Conservation (phyloP, 2,797 vertebrate species). For the Darevskia mixta region DNA sequence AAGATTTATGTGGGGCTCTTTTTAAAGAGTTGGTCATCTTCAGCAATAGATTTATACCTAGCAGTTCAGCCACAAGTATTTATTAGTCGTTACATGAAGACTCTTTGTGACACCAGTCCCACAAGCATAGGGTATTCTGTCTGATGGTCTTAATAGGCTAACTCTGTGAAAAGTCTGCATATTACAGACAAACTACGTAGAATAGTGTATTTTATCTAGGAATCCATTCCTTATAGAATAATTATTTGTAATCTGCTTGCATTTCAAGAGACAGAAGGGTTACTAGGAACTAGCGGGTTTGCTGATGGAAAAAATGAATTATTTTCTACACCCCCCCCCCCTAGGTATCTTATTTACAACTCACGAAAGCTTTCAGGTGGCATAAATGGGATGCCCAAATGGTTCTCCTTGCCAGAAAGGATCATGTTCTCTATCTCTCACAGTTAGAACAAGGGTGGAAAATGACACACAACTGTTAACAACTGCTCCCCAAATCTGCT, state of each 20-base stretch:
- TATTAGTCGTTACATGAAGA: conserved; percentile 71
- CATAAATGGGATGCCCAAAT: not conserved
- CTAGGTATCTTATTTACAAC: not conserved
- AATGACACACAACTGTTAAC: conserved; percentile 49
- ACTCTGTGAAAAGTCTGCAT: conserved; percentile 78
- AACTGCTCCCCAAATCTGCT: conserved; percentile 41
- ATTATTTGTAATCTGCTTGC: conserved; percentile 80
- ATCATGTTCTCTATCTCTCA: conserved; percentile 54
- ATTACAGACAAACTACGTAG: conserved; percentile 76
- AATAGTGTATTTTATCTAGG: conserved; percentile 73
- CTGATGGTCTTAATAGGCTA: conserved; percentile 70
- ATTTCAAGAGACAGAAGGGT: conserved; percentile 73
- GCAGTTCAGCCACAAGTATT: conserved; percentile 64
- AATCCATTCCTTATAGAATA: conserved; percentile 73
- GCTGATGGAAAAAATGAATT: conserved; percentile 40
- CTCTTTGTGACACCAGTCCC: conserved; percentile 67
- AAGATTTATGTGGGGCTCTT: conserved; percentile 68
- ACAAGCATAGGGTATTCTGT: conserved; percentile 66
- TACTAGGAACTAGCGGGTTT: conserved; percentile 51
- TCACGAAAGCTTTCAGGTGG: not conserved
- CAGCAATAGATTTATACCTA: conserved; percentile 75
- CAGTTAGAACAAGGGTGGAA: conserved; percentile 50
- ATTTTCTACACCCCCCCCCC: conserved; percentile 48
- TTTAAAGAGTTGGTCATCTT: conserved; percentile 73
- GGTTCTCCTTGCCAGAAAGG: conserved; percentile 56